Base-by-base conservation (phyloP, 2,888 invertebrate genomes). In the Pantelozetes paolii region DNA sequence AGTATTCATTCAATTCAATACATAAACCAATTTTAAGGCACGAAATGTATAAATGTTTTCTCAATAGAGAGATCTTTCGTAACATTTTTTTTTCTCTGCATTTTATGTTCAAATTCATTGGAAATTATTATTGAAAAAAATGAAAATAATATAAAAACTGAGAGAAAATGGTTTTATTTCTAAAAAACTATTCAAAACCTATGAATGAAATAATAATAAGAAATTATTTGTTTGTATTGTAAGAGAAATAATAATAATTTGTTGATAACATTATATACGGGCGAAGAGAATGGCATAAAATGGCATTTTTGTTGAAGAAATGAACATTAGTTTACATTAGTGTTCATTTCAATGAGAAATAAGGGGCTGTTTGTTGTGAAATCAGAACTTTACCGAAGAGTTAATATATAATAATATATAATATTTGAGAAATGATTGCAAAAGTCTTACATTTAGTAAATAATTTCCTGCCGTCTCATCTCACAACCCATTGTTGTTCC, bases 391-490 rank as follows among this genome's bases (percentile, higher is more conserved):
- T 54, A 26, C 3, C 15, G 50, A 54, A 50, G 6, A 50, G 11
- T 18, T 45, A 50, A 54, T 26, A 54, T 13, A 54, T 6, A 2
- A 2, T 54, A 23, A 11, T 26, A 26, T 26, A 26, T 11, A 54
- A 26, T 54, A 26, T 13, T n/a, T 26, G 54, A 50, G 50, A n/a
- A 54, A 26, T 50, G n/a, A 50, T n/a, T 50, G 50, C 50, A n/a
- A 2, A 50, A 20, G 20, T 50, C 20, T 50, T 50, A n/a, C 50
- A 50, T 50, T 54, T 54, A 26, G 54, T 26, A 32, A 67, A 67
- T 67, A 67, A 67, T 67, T 67, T 67, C 20, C 40, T 67, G 67
- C 20, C 67, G 32, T 67, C 67, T 67, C 67, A 67, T 67, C 59
- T 42, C 59, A 67, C n/a, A 20, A 40, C 67, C 67, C 42, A 67